These are phyloP conservation scores for Tympanuchus pallidicinctus DNA, from an alignment of 2,113 vertebrate species.

Conservation along the genomic window DNA sequence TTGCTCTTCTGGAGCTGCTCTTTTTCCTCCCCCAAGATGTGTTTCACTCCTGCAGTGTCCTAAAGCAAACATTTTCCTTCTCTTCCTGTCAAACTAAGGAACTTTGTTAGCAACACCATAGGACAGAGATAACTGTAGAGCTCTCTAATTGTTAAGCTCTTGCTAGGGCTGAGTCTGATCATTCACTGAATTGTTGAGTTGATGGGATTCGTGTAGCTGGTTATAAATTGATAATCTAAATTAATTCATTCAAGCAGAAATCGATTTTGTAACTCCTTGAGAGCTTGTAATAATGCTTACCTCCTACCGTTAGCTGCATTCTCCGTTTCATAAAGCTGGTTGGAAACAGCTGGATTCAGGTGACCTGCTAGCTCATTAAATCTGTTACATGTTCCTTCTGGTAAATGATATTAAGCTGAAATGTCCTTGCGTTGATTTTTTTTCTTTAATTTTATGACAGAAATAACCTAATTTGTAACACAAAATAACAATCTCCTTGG, in stretches of 20 bases:
- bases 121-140: constrained; percentile 40
- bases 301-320: constrained; percentile 82
- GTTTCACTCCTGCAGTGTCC: background rate
- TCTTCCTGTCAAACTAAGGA: constrained; percentile 31
- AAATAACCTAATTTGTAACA: constrained; percentile 91
- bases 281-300: constrained; percentile 84
- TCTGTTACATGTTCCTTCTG: constrained; percentile 84
- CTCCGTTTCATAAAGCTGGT: constrained; percentile 83
- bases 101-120: background rate
- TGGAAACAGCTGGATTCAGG: constrained; percentile 90
- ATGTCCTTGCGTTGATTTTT: constrained; percentile 86
- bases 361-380: constrained; percentile 91
- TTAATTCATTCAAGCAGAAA: constrained; percentile 89
- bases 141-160: constrained; percentile 73
- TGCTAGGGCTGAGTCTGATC: constrained; percentile 77
- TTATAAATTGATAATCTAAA: constrained; percentile 91
- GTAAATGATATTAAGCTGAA: constrained; percentile 89
- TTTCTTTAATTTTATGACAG: constrained; percentile 88
- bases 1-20: background rate
- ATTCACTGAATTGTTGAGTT: constrained; percentile 82
- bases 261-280: constrained; percentile 85
- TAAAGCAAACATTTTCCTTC: constrained; percentile 50
- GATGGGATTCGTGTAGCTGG: constrained; percentile 84
- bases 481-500: constrained; percentile 88
- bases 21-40: background rate